Evolutionary conservation across 2,888 invertebrate genomes (phyloP).

Genomic region (Leptinotarsa juncta): DNA sequence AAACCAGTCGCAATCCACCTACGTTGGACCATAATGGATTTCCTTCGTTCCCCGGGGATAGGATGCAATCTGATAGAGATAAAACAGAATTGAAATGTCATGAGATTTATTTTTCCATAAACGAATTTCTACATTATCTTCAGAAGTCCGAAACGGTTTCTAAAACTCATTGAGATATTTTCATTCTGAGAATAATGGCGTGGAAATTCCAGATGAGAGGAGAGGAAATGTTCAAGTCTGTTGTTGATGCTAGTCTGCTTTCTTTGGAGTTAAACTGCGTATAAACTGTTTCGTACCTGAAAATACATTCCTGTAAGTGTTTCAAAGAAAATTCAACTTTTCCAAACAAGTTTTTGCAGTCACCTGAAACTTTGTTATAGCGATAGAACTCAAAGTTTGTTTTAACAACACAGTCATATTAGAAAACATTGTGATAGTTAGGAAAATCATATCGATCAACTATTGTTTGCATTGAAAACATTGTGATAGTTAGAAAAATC

Average conservation of each 20-base stretch:
- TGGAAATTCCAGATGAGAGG: neutral
- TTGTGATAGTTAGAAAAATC: too few relatives aligned
- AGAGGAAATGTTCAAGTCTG: neutral
- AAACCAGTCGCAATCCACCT: neutral
- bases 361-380: too few relatives aligned
- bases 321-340: too few relatives aligned
- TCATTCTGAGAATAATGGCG: neutral
- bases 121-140: constrained; percentile 1
- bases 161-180: neutral
- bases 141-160: neutral
- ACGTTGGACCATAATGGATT: neutral
- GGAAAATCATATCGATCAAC: too few relatives aligned
- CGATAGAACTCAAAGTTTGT: too few relatives aligned
- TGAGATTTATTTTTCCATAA: constrained; percentile 23
- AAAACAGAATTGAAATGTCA: constrained; percentile 18
- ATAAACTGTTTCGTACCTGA: constrained; percentile 41
- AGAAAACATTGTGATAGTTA: too few relatives aligned
- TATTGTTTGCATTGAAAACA: too few relatives aligned
- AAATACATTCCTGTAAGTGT: neutral
- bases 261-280: constrained; percentile 14
- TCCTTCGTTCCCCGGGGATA: neutral
- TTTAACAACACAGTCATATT: too few relatives aligned
- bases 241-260: neutral
- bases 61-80: constrained; percentile 8
- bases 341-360: too few relatives aligned